Conservation (phyloP, 2,797 vertebrate genomes). For the Melanotaenia pygmaea region DNA sequence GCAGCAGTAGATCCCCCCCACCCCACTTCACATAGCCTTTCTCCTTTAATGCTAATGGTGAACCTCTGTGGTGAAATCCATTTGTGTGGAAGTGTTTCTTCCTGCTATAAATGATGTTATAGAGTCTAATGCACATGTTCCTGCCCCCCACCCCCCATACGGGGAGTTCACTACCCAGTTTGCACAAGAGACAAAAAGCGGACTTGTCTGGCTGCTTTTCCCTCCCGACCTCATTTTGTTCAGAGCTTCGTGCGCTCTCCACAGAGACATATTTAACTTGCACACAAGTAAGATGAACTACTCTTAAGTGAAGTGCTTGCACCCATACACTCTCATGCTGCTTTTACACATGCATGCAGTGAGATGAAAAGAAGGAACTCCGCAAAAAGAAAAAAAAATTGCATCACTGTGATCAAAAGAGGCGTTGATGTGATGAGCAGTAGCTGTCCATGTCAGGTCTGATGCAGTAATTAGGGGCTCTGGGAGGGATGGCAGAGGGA, state of each 20-base stretch:
- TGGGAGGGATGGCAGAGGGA: conserved; percentile 33
- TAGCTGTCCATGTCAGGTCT: conserved; percentile 61
- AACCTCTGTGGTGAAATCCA: conserved; percentile 67
- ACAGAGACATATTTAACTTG: conserved; percentile 16
- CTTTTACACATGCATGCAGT: conserved; percentile 16
- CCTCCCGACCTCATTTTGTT: conserved; percentile 69
- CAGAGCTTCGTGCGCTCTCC: conserved; percentile 24
- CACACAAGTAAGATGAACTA: conserved; percentile 19
- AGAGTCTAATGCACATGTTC: conserved; percentile 65
- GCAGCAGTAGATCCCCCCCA: conserved; percentile 34
- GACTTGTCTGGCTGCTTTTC: conserved; percentile 43
- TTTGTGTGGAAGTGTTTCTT: conserved; percentile 66
- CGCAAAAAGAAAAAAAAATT: conserved; percentile 10
- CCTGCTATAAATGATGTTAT: conserved; percentile 68
- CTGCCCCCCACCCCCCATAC: background rate
- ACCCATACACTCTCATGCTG: background rate
- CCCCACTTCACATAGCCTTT: conserved; percentile 24
- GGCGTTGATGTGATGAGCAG: conserved; percentile 63
- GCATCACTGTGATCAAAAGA: conserved; percentile 58
- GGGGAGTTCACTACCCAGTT: conserved; percentile 45
- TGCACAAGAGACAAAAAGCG: conserved; percentile 52
- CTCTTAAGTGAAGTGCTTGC: conserved; percentile 23
- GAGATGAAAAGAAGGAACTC: conserved; percentile 40
- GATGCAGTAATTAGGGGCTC: conserved; percentile 70
- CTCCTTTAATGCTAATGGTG: conserved; percentile 64